Base-by-base conservation (phyloP, 2,797 vertebrate genomes). In the Mormyrops boulengeri region DNA sequence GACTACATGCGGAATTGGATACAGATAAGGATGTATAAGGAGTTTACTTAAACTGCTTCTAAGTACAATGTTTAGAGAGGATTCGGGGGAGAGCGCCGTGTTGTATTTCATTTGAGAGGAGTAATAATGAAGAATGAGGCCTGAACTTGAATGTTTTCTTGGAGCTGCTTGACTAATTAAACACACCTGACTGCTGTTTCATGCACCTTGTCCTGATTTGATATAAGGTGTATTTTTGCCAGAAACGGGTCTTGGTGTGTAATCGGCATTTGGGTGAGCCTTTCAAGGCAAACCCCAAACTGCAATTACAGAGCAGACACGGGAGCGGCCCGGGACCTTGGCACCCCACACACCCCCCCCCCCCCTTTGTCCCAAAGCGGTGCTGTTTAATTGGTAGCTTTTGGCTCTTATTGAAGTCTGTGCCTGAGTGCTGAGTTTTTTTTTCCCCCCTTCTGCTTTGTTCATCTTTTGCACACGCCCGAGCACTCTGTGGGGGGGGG, bases 211-310 rank as follows among this genome's bases (percentile, higher is more conserved):
- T 92, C 91, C 90, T 62, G 55, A 90, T 92, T 92, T 93, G 90
- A 93, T 93, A 90, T 93, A 88, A 52, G 88, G 88, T 90, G 69
- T 88, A 55, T 91, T 89, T n/a, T 93, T 66, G 91, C 91, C 89
- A 73, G 8, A 44, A 69, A 19, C 77, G 82, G 52, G 6, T 12
- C 57, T 14, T 19, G 91, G 92, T 92, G 93, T 93, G 92, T 93
- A 88, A 91, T 92, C 88, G 77, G 91, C 4, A 52, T 85, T 93
- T 92, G 90, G 90, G 19, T 77, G 88, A 87, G 88, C 89, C 89
- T 90, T 92, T 93, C 90, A 93, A 89, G 91, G 91, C 91, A 77
- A 88, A 90, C 85, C 49, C 89, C 89, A 91, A 91, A 87, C 90
- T 88, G 49, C 91, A 88, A 91, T 91, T 91, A 91, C 9, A 55